Percentiles rank a stretch among this genome's conserved stretches.
Evolutionary conservation across 2,113 vertebrate genomes (phyloP).

Genomic region (Datnioides undecimradiatus): DNA sequence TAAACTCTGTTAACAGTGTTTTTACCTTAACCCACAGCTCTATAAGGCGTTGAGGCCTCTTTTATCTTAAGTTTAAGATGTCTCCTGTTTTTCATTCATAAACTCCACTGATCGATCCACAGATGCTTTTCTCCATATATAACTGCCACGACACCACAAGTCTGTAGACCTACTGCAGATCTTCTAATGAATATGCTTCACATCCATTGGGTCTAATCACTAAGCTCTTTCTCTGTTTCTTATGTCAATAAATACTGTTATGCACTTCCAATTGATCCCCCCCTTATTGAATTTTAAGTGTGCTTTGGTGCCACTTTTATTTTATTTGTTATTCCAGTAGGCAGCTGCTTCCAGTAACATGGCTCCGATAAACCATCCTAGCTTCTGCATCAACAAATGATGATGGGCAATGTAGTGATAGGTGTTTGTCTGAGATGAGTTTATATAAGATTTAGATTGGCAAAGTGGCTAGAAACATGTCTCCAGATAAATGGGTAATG

Average conservation of each 20-base stretch:
- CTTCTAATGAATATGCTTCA: neutral
- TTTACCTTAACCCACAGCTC: neutral
- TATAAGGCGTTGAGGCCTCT: neutral
- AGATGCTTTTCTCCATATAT: neutral
- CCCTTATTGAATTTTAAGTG: neutral
- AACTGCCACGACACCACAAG: neutral
- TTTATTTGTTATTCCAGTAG: neutral
- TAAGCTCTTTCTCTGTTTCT: neutral
- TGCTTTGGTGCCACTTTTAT: neutral
- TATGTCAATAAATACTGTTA: too few species aligned
- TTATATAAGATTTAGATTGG: neutral
- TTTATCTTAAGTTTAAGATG: too few species aligned
- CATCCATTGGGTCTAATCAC: neutral
- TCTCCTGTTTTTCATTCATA: neutral
- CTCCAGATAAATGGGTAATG: neutral
- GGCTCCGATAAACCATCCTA: neutral
- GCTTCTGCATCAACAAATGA: neutral
- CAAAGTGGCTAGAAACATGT: neutral
- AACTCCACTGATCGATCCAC: neutral
- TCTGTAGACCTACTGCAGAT: neutral
- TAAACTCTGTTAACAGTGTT: neutral
- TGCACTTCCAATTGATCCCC: neutral
- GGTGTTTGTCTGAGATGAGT: too few species aligned
- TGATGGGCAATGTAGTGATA: too few species aligned
- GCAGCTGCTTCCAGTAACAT: neutral